Percentiles rank a stretch among this genome's conserved stretches.
These are phyloP conservation scores for Calliphora vicina DNA, from an alignment of 1,140 invertebrate species.

Conservation along the genomic window DNA sequence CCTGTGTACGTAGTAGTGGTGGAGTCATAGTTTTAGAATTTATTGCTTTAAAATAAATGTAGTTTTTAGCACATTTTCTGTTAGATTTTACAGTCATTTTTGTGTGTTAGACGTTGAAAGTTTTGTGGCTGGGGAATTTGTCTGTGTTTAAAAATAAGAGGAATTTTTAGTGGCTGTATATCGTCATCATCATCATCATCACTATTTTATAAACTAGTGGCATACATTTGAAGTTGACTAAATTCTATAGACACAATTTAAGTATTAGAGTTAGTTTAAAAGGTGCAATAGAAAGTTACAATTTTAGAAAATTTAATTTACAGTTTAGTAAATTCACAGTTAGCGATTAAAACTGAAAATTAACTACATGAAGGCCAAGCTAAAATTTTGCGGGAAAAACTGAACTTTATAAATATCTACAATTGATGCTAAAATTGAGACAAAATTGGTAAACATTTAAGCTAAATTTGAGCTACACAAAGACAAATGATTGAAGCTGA, in stretches of 20 bases:
- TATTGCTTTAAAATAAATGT: conserved; percentile 26
- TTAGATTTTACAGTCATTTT: neutral
- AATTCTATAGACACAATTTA: neutral
- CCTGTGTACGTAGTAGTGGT: neutral
- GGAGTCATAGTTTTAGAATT: conserved; percentile 24
- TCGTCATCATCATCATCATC: neutral
- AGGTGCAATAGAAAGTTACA: neutral
- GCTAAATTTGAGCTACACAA: too few species aligned
- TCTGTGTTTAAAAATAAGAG: neutral
- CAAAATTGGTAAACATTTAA: too few species aligned
- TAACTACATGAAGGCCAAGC: too few species aligned
- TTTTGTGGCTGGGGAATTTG: neutral
- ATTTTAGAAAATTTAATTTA: neutral
- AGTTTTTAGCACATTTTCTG: neutral
- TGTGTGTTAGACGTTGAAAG: neutral
- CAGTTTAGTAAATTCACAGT: too few species aligned
- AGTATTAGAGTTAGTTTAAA: neutral
- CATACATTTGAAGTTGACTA: conserved; percentile 9
- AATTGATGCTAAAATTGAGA: too few species aligned
- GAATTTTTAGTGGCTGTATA: conserved; percentile 16
- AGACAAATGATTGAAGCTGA: too few species aligned
- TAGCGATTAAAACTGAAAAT: too few species aligned
- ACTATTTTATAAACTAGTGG: conserved; percentile 19
- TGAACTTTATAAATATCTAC: too few species aligned
- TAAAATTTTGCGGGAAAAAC: too few species aligned